These are phyloP conservation scores for Oryzaephilus surinamensis DNA, from an alignment of 1,140 invertebrate species.

Conservation along the genomic window DNA sequence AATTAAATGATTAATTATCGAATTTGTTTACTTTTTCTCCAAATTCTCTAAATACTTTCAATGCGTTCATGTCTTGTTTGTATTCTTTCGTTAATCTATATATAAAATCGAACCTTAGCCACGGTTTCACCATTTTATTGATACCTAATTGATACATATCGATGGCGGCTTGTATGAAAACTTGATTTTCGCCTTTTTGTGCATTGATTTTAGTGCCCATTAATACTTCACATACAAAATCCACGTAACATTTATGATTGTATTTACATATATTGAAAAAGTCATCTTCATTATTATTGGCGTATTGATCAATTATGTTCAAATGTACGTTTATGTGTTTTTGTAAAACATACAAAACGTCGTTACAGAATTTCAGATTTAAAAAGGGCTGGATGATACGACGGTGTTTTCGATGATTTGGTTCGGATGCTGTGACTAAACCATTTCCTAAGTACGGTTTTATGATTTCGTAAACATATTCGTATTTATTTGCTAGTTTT, in stretches of 20 bases:
- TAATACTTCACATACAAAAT: too few relatives aligned
- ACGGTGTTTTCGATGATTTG: conserved; percentile 12
- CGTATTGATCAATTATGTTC: conserved; percentile 12
- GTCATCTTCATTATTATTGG: conserved; percentile 7
- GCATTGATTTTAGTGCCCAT: too few relatives aligned
- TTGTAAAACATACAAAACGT: conserved; percentile 4
- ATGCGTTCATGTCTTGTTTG: conserved; percentile 2
- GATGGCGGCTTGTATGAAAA: too few relatives aligned
- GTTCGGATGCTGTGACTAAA: conserved; percentile 10
- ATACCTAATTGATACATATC: too few relatives aligned
- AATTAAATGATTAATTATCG: too few relatives aligned
- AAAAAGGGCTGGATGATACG: conserved; percentile 13
- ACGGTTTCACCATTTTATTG: conserved; percentile 14
- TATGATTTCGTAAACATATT: conserved; percentile 13
- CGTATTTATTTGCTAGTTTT: conserved; percentile 14
- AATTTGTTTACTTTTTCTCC: conserved; percentile 7
- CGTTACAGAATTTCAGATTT: conserved; percentile 10
- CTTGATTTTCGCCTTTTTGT: too few relatives aligned
- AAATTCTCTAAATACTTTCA: conserved; percentile 7
- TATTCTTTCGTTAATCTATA: conserved; percentile 8
- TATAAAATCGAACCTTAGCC: conserved; percentile 11
- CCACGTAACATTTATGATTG: too few relatives aligned
- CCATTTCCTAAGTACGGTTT: conserved; percentile 13
- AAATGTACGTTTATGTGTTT: conserved; percentile 12
- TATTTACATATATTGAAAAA: too few relatives aligned